Base-by-base conservation (phyloP, 2,888 invertebrate species). In the Zootermopsis nevadensis region DNA sequence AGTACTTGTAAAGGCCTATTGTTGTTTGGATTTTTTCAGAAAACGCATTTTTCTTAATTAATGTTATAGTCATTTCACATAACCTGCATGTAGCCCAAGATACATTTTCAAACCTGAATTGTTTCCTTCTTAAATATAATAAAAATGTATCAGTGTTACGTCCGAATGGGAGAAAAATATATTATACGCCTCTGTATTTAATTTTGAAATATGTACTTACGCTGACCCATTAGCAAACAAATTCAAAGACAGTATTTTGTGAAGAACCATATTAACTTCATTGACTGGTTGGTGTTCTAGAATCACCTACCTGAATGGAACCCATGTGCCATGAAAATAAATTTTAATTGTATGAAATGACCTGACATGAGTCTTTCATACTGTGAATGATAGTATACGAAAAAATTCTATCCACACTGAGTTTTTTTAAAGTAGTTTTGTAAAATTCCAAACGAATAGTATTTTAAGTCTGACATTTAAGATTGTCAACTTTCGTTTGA, bases 331-430 rank as follows among this genome's bases (percentile, higher is more conserved):
- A 74, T 74, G 8, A 74, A 69, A 69, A 33, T 69, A 69, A 31
- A 69, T 60, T 80, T 66, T 38, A 24, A 66, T 80, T 38, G 27
- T 80, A 74, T 74, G 22, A 74, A 74, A 74, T 38, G 74, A 74
- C 74, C 74, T 74, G 74, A 30, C 31, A 22, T 82, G 76, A 76
- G 82, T 82, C 82, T 82, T 82, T 76, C 82, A 82, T 66, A 27
- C 66, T 76, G 48, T 82, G 77, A 82, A 53, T 60, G 60, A 82
- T 76, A 76, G 82, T 82, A 82, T 82, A 82, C 82, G 82, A 82
- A 76, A 80, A 19, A 66, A 82, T 31, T 82, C 77, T 77, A 82
- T 42, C 82, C 82, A 82, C 30, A 38, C 60, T 76, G 60, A 82
- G 27, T 76, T 77, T 79, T n/a, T 74, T 8, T 79, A 60, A 48